Evolutionary conservation across 2,888 invertebrate genomes (phyloP), one percentile per base, ranked within the genome.

Genomic region (Theodoxus fluviatilis): DNA sequence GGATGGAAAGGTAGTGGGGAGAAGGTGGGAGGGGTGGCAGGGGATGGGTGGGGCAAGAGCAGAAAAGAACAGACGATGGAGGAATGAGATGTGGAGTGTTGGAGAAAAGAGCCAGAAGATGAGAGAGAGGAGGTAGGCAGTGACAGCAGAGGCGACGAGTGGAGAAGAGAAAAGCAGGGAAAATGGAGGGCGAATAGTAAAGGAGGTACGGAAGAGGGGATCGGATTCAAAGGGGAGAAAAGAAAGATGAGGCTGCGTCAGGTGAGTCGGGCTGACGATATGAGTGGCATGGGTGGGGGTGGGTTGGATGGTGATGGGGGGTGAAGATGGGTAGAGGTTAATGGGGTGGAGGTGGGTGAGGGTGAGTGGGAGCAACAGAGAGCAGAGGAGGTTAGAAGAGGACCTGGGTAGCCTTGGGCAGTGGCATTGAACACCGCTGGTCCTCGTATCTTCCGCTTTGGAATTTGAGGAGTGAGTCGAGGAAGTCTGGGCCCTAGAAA

Each of bases 361-460:
- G 31, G 18, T 2, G 33, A 22, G 65, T 43, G 52, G 66, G 43
- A 47, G 49, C 65, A 47, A 49, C 49, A 35, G 49, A 47, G 47
- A 49, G 12, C 7, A n/a, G n/a, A n/a, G n/a, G n/a, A n/a, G n/a
- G n/a, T n/a, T n/a, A n/a, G n/a, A n/a, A n/a, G n/a, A 47, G 35
- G 57, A 67, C 67, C 67, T 71, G 68, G 12, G 61, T 47, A 25
- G 55, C 28, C 57, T 67, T 67, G 33, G 68, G 68, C 28, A 71
- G 68, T n/a, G 82, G 82, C 71, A 83, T 72, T 43, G 79, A 77
- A 71, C 84, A 84, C 31, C 84, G 76, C 74, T 84, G 84, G 66
- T 84, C 84, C 68, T 84, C 84, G 66, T 81, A 74, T 2, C 84
- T 79, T 25, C 82, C 77, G 70, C 83, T 78, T 75, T 84, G 84